phyloP scores from a whole-genome alignment of 2,113 vertebrate genomes.

The Paracanthobrama guichenoti region DNA sequence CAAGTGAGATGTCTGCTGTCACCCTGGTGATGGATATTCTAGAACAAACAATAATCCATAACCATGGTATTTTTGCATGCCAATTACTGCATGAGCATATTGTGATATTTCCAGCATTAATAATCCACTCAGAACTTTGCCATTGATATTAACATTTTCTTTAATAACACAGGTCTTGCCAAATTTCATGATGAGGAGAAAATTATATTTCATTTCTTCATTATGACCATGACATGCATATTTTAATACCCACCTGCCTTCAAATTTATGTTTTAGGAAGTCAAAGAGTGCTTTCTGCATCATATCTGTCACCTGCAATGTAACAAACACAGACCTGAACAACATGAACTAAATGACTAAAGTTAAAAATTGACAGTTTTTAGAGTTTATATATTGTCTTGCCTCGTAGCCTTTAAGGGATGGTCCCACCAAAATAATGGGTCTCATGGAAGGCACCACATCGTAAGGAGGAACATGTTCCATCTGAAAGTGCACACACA shows the following conservation, averaged over 20 bases:
- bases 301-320: slow-evolving; percentile 91
- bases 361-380: neutral
- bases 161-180: neutral
- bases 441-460: slow-evolving; percentile 96
- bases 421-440: slow-evolving; percentile 93
- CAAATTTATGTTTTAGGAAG: slow-evolving; percentile 96
- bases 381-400: slow-evolving; percentile 42
- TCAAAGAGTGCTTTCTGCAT: slow-evolving; percentile 98
- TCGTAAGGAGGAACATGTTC: slow-evolving; percentile 96
- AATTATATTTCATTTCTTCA: neutral
- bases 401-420: slow-evolving; percentile 97
- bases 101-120: neutral
- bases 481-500: slow-evolving; percentile 73
- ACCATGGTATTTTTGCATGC: neutral
- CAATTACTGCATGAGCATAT: neutral
- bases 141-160: neutral
- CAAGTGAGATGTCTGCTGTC: slow-evolving; percentile 94
- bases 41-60: slow-evolving; percentile 41
- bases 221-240: neutral
- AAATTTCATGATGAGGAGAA: neutral
- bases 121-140: neutral
- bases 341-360: neutral
- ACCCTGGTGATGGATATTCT: slow-evolving; percentile 98
- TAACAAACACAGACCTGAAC: neutral
- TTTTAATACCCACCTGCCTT: slow-evolving; percentile 84